Evolutionary conservation across 2,888 invertebrate species (phyloP).

Genomic region (Spilosoma lubricipeda): DNA sequence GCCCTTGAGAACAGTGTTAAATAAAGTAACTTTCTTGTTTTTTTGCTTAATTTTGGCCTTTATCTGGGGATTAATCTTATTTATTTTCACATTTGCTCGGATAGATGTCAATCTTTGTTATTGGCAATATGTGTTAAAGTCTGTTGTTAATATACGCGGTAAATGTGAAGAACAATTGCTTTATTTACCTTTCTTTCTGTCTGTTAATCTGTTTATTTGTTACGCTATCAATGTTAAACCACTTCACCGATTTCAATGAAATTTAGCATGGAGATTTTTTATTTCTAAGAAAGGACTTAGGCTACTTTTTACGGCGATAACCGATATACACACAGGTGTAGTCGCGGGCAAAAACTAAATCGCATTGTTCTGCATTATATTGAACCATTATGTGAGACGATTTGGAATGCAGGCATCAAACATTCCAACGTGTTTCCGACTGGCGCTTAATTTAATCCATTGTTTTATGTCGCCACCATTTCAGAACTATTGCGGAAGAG

Average conservation of each 20-base stretch:
- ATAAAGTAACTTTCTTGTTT: constrained; percentile 15
- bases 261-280: too few species aligned
- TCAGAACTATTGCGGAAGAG: constrained; percentile 8
- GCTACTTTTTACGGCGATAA: too few species aligned
- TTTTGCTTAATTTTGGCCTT: constrained; percentile 21
- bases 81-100: neutral
- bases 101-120: constrained; percentile 1
- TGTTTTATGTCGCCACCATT: constrained; percentile 4
- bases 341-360: too few species aligned
- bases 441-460: constrained; percentile 27
- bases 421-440: constrained; percentile 41
- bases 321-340: too few species aligned
- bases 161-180: too few species aligned
- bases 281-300: too few species aligned
- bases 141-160: too few species aligned
- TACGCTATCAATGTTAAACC: too few species aligned
- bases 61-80: constrained; percentile 12
- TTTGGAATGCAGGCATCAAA: constrained; percentile 35
- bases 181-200: too few species aligned
- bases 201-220: too few species aligned
- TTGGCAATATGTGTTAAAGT: neutral
- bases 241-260: too few species aligned
- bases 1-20: constrained; percentile 1
- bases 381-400: constrained; percentile 22
- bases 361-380: neutral